A percentile compares a stretch with the other conserved stretches of the same genome.
Conservation (phyloP, 2,888 invertebrate species). For the Pseudococcus jackbeardsleyi region DNA sequence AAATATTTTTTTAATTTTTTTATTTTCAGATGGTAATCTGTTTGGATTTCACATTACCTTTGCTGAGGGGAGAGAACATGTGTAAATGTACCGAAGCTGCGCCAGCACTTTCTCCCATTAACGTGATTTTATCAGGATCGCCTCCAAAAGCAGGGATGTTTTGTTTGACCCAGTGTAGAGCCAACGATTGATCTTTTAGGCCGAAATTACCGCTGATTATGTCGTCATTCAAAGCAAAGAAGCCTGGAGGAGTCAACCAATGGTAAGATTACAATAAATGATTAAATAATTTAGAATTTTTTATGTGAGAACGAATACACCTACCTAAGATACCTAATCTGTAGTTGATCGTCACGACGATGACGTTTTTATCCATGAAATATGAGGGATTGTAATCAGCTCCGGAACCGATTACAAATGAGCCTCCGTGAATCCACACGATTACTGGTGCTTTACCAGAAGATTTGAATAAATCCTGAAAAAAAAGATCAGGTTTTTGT, state of each 20-base stretch:
- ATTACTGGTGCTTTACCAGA: neutral
- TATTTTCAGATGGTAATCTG: neutral
- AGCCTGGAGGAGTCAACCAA: conserved; percentile 22
- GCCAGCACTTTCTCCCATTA: conserved; percentile 67
- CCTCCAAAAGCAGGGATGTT: conserved; percentile 65
- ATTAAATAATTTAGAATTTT: no score
- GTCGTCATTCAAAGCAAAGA: conserved; percentile 65
- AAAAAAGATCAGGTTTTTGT: neutral
- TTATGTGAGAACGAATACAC: no score
- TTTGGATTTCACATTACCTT: conserved; percentile 56
- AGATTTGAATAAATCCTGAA: neutral
- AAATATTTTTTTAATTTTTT: neutral
- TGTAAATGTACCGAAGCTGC: conserved; percentile 61
- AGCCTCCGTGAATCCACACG: neutral
- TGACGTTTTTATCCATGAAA: neutral
- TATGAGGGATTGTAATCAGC: neutral
- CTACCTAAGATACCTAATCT: neutral
- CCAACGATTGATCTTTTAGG: conserved; percentile 65
- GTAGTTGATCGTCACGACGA: neutral
- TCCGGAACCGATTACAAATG: neutral
- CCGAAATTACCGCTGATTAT: conserved; percentile 64
- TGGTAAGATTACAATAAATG: neutral
- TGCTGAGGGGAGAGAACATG: conserved; percentile 65
- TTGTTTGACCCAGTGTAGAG: conserved; percentile 64
- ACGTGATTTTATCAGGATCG: conserved; percentile 64